Base-by-base conservation (phyloP, 2,888 invertebrate genomes). In the Drosophila meridiana region DNA sequence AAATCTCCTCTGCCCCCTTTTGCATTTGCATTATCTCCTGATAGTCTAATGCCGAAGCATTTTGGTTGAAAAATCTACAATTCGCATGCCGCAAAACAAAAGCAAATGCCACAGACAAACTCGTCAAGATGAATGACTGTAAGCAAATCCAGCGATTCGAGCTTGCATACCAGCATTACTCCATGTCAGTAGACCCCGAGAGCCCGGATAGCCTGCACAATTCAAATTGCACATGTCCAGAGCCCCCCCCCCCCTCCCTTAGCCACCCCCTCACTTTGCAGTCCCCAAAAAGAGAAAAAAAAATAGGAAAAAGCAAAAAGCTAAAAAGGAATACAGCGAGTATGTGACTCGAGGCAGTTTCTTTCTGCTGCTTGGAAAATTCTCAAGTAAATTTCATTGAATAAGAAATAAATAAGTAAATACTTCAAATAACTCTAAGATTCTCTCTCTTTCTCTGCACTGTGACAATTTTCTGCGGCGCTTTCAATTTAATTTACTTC, bases 341-440 rank as follows among this genome's bases (percentile, higher is more conserved):
- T 68, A 62, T 80, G 78, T 76, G 69, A 57, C 76, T 69, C 57
- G 48, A 47, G 70, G 71, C 58, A 43, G 60, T 63, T 47, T 50
- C 36, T 62, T 47, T 36, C 56, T 50, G 63, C 70, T 71, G 61
- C 70, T 73, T 73, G 66, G 69, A 61, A 79, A 83, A 88, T 90
- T 78, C 90, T 76, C 80, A 68, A 82, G 86, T 80, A 76, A 88
- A 87, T 78, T 83, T 78, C 82, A 78, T 78, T 84, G 72, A 89
- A 82, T 76, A 80, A 75, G 83, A 81, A 89, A 87, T 90, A 90
- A 89, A 90, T 89, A 88, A 88, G 90, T 85, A 88, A 88, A 88
- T 88, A 83, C 81, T 89, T 88, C 77, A 78, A 77, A 89, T 84
- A 73, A 60, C 75, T 69, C 68, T 52, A 47, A 61, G 75, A 67